Percentiles rank a stretch among this genome's conserved stretches.
Conservation (phyloP, 2,113 vertebrate species). For the Stegastes partitus region DNA sequence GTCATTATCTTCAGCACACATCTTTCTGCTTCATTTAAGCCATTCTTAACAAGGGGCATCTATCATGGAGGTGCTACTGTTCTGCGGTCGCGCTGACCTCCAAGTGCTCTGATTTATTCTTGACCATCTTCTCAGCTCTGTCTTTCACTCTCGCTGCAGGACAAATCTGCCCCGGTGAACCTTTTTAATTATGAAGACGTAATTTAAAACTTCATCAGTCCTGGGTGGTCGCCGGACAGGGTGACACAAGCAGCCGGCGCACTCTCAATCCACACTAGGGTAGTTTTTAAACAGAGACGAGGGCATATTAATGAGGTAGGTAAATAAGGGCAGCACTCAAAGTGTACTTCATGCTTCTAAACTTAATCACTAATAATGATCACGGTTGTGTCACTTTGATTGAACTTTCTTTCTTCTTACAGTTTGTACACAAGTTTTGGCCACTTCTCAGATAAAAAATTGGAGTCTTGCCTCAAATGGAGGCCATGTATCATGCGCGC, state of each 20-base stretch:
- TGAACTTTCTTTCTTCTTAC: slow-evolving; percentile 43
- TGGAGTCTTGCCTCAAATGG: slow-evolving; percentile 22
- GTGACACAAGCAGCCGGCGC: slow-evolving; percentile 46
- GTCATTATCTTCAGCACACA: slow-evolving; percentile 82
- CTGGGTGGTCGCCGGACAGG: slow-evolving; percentile 62
- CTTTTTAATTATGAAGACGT: slow-evolving; percentile 84
- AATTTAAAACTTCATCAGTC: slow-evolving; percentile 83
- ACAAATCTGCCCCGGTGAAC: slow-evolving; percentile 77
- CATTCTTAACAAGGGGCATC: slow-evolving; percentile 77
- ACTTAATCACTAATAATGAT: slow-evolving; percentile 26
- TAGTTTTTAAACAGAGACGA: slow-evolving; percentile 51
- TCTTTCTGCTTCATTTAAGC: slow-evolving; percentile 85
- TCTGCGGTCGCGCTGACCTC: slow-evolving; percentile 67
- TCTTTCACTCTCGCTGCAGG: slow-evolving; percentile 61
- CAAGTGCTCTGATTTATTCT: slow-evolving; percentile 79
- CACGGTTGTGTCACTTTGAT: slow-evolving; percentile 45
- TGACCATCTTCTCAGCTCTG: slow-evolving; percentile 51
- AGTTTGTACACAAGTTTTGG: slow-evolving; percentile 5
- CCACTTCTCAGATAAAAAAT: slow-evolving; percentile 40
- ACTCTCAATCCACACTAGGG: slow-evolving; percentile 40
- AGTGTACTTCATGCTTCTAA: slow-evolving; percentile 14
- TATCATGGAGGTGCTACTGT: slow-evolving; percentile 70
- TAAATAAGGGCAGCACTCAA: slow-evolving; percentile 63
- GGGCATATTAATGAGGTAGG: slow-evolving; percentile 51
- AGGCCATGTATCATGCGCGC: slow-evolving; percentile 10